Conservation (phyloP, 2,888 invertebrate species). For the Ramazzottius varieornatus region DNA sequence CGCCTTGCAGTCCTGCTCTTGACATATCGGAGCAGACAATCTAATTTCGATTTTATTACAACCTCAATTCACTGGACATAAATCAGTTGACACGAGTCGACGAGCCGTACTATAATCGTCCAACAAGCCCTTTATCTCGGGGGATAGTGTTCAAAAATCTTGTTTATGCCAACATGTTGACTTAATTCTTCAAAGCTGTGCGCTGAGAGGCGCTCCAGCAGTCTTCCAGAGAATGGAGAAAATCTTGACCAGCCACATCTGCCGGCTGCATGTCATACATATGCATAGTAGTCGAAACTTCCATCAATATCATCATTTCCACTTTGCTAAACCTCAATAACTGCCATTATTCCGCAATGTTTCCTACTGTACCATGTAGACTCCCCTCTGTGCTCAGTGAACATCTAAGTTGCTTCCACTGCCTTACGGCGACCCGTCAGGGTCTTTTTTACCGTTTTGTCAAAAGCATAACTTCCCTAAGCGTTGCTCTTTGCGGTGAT, state of each 20-base stretch:
- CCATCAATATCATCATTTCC: slow-evolving; percentile 2
- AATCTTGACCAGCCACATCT: not conserved
- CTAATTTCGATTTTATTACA: not conserved
- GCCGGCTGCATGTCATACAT: not conserved
- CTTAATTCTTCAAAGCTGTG: not conserved
- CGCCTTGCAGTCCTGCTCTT: not conserved
- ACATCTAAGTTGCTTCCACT: too few species aligned
- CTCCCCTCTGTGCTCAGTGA: too few species aligned
- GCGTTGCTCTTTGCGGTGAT: too few species aligned
- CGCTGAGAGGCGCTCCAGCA: not conserved
- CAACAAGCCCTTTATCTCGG: not conserved
- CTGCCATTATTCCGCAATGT: not conserved
- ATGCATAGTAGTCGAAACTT: not conserved
- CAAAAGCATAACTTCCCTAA: too few species aligned
- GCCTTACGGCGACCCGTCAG: too few species aligned
- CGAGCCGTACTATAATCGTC: not conserved
- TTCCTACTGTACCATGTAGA: too few species aligned
- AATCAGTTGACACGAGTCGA: slow-evolving; percentile 1
- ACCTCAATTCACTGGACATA: not conserved
- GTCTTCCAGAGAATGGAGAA: not conserved
- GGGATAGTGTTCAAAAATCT: not conserved
- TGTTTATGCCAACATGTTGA: not conserved
- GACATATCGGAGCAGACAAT: not conserved
- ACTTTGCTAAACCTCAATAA: not conserved
- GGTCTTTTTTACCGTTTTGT: too few species aligned